Evolutionary conservation across 2,888 invertebrate genomes (phyloP).

Genomic region (Aphidius colemani): DNA sequence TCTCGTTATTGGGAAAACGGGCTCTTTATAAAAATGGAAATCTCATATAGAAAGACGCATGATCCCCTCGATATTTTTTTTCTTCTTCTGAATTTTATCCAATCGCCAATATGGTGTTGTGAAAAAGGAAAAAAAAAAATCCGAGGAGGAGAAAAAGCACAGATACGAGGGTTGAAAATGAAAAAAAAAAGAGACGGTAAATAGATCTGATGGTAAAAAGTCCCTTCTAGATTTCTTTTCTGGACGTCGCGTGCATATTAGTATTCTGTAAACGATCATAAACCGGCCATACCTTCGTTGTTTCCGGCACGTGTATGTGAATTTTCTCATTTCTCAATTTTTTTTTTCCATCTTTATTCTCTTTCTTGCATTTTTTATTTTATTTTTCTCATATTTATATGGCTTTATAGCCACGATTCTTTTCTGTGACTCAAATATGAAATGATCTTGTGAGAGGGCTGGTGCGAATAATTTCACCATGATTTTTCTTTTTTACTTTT

Average conservation of each 20-base stretch:
- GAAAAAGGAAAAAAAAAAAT: background rate
- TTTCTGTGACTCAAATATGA: constrained; percentile 19
- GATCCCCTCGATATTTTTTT: constrained; percentile 19
- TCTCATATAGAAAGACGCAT: constrained; percentile 34
- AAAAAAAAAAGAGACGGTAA: background rate
- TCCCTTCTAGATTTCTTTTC: constrained; percentile 40
- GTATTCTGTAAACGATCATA: constrained; percentile 45
- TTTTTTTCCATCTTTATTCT: background rate
- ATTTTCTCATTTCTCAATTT: constrained; percentile 19
- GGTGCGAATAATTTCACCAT: constrained; percentile 28
- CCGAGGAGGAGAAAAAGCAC: background rate
- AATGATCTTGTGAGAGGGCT: constrained; percentile 11
- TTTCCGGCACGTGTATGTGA: constrained; percentile 42
- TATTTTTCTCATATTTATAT: background rate
- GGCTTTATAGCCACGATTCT: constrained; percentile 17
- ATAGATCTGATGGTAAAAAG: constrained; percentile 31
- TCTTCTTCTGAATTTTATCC: constrained; percentile 36
- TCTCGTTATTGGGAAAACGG: constrained; percentile 32
- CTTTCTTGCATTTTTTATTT: constrained; percentile 19
- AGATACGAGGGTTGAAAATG: background rate
- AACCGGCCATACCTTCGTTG: constrained; percentile 41
- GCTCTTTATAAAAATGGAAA: constrained; percentile 38
- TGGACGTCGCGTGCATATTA: constrained; percentile 40
- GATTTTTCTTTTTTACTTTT: constrained; percentile 1
- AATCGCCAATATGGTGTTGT: constrained; percentile 44